These are phyloP conservation scores for Ochropleura leucogaster DNA, from an alignment of 2,888 invertebrate genomes.

Conservation along the genomic window DNA sequence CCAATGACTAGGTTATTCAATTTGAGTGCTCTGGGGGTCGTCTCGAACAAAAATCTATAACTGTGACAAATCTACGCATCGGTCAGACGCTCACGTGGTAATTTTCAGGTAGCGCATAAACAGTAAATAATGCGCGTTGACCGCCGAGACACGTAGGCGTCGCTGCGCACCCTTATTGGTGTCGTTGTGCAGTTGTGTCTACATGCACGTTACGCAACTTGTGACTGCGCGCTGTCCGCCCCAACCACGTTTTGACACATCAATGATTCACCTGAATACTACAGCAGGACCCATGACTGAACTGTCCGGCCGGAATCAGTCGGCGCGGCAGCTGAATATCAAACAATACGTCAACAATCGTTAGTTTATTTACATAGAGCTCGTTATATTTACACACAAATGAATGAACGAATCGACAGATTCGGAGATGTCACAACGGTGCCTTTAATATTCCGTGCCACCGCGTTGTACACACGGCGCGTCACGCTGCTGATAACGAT, in stretches of 20 bases:
- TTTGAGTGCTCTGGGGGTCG: too few species aligned
- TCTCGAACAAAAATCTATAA: too few species aligned
- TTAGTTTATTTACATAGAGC: conserved; percentile 34
- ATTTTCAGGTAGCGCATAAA: too few species aligned
- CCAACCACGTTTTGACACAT: conserved; percentile 11
- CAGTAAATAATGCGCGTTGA: neutral
- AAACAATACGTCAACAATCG: conserved; percentile 34
- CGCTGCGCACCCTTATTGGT: neutral
- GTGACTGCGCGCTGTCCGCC: neutral
- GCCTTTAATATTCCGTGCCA: conserved; percentile 38
- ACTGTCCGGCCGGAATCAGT: conserved; percentile 16
- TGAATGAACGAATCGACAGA: conserved; percentile 14
- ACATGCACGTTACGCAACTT: conserved; percentile 5
- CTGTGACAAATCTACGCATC: too few species aligned
- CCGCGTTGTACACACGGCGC: neutral
- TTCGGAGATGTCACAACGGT: conserved; percentile 16
- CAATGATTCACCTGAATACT: conserved; percentile 31
- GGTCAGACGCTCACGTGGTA: too few species aligned
- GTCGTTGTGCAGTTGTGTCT: neutral
- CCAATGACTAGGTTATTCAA: too few species aligned
- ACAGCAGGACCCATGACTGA: conserved; percentile 25
- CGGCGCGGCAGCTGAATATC: conserved; percentile 16
- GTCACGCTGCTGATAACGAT: conserved; percentile 28
- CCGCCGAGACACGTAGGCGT: neutral
- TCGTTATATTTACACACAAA: conserved; percentile 33